phyloP scores from a whole-genome alignment of 2,113 vertebrate species.

The Illadopsis cleaveri region DNA sequence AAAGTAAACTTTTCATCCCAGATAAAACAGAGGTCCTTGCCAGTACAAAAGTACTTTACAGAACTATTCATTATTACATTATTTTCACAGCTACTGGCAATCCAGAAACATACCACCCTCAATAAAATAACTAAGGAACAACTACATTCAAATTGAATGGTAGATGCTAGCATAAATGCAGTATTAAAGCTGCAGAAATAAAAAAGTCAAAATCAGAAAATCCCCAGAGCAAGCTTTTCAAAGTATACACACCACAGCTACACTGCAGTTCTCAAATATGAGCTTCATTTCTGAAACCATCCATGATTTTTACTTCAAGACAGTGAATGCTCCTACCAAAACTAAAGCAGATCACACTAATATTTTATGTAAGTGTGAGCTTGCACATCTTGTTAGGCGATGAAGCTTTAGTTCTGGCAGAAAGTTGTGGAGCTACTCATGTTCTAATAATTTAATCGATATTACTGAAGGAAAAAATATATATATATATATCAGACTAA shows the following conservation, averaged over 20 bases:
- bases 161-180: neutral
- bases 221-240: neutral
- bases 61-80: neutral
- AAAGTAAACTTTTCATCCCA: constrained; percentile 9
- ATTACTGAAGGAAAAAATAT: neutral
- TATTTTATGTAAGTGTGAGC: neutral
- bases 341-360: neutral
- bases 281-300: neutral
- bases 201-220: neutral
- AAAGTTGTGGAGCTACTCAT: neutral
- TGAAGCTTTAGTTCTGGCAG: neutral
- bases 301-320: neutral
- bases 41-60: constrained; percentile 2
- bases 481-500: neutral
- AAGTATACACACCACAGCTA: neutral
- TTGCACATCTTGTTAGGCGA: neutral
- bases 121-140: neutral
- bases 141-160: neutral
- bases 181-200: neutral
- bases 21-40: neutral
- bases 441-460: neutral
- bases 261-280: neutral
- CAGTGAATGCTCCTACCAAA: neutral
- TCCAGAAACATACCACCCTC: neutral
- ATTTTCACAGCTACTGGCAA: neutral